Evolutionary conservation across 2,113 vertebrate genomes (phyloP), one percentile per base, ranked within the genome.

Genomic region (Progne subis): DNA sequence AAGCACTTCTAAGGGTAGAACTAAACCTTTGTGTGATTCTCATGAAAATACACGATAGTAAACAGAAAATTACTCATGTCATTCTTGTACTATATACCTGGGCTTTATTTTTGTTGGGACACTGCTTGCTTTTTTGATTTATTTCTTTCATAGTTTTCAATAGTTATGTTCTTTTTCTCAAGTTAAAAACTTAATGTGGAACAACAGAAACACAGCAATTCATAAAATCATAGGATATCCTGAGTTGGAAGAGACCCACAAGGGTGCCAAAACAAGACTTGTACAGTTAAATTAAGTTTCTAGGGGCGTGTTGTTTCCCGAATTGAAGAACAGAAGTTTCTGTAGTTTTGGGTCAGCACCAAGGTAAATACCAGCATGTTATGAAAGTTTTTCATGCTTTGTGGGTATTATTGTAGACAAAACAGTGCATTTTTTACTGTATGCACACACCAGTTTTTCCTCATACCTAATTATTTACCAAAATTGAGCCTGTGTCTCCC

Each of bases 281-380:
- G 26, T 59, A 71, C 56, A 82, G 46, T 93, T 82, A 82, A 76
- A 85, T 21, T 41, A 41, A 49, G 19, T 8, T 80, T 76, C 43
- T 34, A 8, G 15, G 28, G 69, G 12, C 2, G 24, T 10, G 25
- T 65, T 74, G 39, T 87, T 92, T 89, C 57, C 64, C 32, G 6
- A 88, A 83, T 49, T 50, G 50, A 78, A 59, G 76, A 65, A 49
- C 61, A 75, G 52, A 81, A 79, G 64, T 68, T 90, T 86, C 44
- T 71, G 46, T 81, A 86, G 60, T 67, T 94, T 72, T 93, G 89
- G 60, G 64, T 82, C 55, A 87, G 37, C 76, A 95, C 75, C 80
- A 88, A 94, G 53, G 70, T 81, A 91, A 96, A 95, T 70, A 88
- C 24, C 34, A 81, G 65, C 39, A 90, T 75, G 32, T 87, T 90